phyloP scores from a whole-genome alignment of 2,797 vertebrate species.

The Hozukius guyotensis region DNA sequence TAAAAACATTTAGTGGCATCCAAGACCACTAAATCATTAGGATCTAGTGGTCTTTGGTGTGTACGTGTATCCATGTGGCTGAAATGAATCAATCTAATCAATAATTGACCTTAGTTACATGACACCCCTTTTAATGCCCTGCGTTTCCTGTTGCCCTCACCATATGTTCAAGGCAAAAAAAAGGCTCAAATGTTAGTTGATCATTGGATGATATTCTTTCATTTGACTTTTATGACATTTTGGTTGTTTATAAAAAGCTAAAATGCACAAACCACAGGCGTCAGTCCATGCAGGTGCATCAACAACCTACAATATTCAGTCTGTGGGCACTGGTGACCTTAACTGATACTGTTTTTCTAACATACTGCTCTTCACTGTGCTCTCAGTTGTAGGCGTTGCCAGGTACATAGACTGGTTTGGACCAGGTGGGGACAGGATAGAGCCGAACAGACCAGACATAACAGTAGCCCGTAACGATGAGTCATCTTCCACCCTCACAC shows the following conservation, averaged over 20 bases:
- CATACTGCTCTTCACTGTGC: constrained; percentile 31
- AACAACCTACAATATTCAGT: constrained; percentile 8
- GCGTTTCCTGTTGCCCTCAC: background rate
- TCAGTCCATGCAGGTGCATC: background rate
- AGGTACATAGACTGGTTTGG: constrained; percentile 96
- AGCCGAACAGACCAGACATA: constrained; percentile 90
- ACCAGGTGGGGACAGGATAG: constrained; percentile 91
- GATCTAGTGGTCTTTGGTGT: background rate
- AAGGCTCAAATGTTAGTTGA: background rate
- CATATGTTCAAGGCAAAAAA: background rate
- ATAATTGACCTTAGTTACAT: background rate
- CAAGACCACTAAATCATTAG: background rate
- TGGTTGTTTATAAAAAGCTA: background rate
- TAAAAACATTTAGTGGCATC: background rate
- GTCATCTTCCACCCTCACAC: constrained; percentile 92
- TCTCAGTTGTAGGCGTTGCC: constrained; percentile 89
- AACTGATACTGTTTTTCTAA: constrained; percentile 25
- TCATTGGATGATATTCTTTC: background rate
- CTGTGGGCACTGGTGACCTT: constrained; percentile 14
- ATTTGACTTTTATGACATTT: background rate
- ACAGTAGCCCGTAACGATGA: constrained; percentile 92
- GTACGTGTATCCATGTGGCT: background rate
- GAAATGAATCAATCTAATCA: background rate
- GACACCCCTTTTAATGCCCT: background rate
- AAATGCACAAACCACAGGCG: constrained; percentile 5